Evolutionary conservation across 2,797 vertebrate genomes (phyloP).

Genomic region (Peromyscus aztecus): DNA sequence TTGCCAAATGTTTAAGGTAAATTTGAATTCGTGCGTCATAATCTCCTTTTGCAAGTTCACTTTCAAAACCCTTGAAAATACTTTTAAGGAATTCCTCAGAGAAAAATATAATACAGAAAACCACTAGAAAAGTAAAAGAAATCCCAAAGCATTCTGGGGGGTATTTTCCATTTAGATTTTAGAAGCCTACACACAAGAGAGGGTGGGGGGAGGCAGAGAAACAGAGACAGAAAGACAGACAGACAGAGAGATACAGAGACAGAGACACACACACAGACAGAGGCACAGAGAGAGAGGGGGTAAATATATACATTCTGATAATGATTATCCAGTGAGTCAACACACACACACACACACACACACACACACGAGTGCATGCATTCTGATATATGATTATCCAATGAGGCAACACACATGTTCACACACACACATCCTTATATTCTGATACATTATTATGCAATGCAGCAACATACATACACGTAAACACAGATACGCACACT

Average conservation of each 20-base stretch:
- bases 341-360: too few species aligned
- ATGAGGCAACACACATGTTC: background rate
- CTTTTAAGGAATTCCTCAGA: background rate
- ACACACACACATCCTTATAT: background rate
- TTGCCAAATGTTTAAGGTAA: conserved; percentile 20
- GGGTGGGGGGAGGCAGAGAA: too few species aligned
- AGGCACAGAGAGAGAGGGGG: too few species aligned
- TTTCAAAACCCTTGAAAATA: conserved; percentile 31
- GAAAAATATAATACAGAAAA: background rate
- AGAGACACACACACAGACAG: too few species aligned
- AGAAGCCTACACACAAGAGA: background rate
- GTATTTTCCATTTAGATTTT: background rate
- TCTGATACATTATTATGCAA: too few species aligned
- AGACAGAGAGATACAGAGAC: too few species aligned
- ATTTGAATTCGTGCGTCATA: conserved; percentile 25
- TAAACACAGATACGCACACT: background rate
- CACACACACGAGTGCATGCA: background rate
- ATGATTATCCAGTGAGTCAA: background rate
- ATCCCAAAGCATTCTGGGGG: background rate
- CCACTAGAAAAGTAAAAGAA: conserved; percentile 18
- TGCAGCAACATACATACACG: background rate
- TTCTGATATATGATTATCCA: background rate
- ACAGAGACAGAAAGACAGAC: too few species aligned
- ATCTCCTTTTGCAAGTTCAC: background rate
- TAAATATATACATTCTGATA: background rate